Conservation (phyloP, 1,140 invertebrate genomes). For the Proctacanthus coquilletti region DNA sequence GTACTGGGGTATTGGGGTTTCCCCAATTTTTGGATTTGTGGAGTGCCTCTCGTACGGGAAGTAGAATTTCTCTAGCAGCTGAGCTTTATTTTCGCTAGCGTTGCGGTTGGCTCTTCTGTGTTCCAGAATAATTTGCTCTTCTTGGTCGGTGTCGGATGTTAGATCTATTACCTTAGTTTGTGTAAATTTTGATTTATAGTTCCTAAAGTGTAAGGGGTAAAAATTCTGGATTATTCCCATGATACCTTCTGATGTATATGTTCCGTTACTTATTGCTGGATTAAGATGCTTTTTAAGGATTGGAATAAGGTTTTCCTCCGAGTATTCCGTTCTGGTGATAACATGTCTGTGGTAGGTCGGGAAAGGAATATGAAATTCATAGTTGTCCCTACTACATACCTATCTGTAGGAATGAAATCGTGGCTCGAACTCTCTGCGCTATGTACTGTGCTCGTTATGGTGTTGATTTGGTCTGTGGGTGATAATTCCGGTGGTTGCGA, state of each 20-base stretch:
- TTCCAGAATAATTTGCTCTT: conserved; percentile 4
- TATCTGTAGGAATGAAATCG: neutral
- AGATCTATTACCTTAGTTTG: conserved; percentile 4
- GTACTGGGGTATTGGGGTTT: conserved; percentile 7
- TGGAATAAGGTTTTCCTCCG: neutral
- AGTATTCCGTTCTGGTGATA: neutral
- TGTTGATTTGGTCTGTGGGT: neutral
- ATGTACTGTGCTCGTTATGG: neutral
- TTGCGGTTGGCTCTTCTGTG: conserved; percentile 5
- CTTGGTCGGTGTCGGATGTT: conserved; percentile 3
- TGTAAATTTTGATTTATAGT: conserved; percentile 4
- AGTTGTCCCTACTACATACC: neutral
- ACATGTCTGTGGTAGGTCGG: no score
- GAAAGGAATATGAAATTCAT: no score
- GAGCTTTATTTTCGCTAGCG: conserved; percentile 5
- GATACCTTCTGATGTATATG: neutral
- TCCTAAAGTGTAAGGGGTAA: conserved; percentile 2
- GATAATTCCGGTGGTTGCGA: conserved; percentile 1
- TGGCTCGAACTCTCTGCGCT: conserved; percentile 1
- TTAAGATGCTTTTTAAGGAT: conserved; percentile 2
- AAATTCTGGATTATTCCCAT: conserved; percentile 5
- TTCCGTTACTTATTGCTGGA: conserved; percentile 1
- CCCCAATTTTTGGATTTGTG: neutral
- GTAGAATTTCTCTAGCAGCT: conserved; percentile 7
- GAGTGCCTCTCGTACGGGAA: conserved; percentile 7